Percentiles rank a stretch among this genome's conserved stretches.
Conservation (phyloP, 2,888 invertebrate species). For the Acholoe squamosa region DNA sequence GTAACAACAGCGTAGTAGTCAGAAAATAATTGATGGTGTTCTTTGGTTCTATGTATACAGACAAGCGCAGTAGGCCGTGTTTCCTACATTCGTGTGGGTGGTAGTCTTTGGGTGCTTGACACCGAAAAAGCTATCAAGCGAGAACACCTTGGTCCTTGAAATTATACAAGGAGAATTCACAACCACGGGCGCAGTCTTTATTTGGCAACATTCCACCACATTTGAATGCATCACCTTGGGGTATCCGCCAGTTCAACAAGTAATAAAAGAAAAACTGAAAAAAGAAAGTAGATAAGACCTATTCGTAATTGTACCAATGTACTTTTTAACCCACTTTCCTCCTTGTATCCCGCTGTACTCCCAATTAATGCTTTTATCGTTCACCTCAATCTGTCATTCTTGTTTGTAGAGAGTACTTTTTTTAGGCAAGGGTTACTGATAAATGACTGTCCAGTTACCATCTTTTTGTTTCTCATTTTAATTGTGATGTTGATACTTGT, state of each 20-base stretch:
- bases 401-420: conserved; percentile 29
- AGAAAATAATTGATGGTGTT: too few relatives aligned
- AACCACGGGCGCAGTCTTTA: neutral
- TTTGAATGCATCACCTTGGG: conserved; percentile 24
- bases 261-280: neutral
- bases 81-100: too few relatives aligned
- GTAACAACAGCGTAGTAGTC: too few relatives aligned
- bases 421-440: neutral
- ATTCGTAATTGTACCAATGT: conserved; percentile 12
- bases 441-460: neutral
- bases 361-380: neutral
- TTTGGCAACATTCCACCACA: neutral
- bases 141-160: too few relatives aligned
- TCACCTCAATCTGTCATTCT: neutral
- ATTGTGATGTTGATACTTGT: conserved; percentile 25
- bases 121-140: too few relatives aligned
- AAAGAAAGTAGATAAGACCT: neutral
- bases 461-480: neutral
- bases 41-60: too few relatives aligned
- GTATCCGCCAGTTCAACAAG: conserved; percentile 33
- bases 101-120: too few relatives aligned
- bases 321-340: conserved; percentile 24
- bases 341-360: neutral
- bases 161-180: too few relatives aligned
- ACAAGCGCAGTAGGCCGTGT: too few relatives aligned